These are phyloP conservation scores for Cephus sareptanus DNA, from an alignment of 2,888 invertebrate species.

Conservation along the genomic window DNA sequence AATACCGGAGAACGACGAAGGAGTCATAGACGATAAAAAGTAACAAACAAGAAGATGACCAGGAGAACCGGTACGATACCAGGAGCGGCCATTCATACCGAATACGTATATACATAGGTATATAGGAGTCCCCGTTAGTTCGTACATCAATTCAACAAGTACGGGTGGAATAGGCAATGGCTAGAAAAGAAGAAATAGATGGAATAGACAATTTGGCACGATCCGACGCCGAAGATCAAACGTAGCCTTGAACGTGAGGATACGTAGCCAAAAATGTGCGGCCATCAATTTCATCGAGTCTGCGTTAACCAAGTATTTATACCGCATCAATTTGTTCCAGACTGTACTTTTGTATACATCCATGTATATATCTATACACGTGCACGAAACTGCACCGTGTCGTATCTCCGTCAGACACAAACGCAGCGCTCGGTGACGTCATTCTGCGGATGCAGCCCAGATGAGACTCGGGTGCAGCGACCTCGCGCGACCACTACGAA, in stretches of 20 bases:
- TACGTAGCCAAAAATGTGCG: neutral
- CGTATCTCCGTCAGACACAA: too few species aligned
- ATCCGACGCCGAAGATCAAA: neutral
- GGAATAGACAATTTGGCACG: neutral
- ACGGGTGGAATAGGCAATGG: neutral
- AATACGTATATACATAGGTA: neutral
- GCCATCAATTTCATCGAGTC: neutral
- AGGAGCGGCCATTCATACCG: neutral
- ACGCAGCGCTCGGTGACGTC: conserved; percentile 40
- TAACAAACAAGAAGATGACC: too few species aligned
- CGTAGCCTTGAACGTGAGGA: neutral
- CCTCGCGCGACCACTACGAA: conserved; percentile 28
- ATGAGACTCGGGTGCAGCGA: conserved; percentile 51
- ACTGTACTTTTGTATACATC: neutral
- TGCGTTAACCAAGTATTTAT: neutral
- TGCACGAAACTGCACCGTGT: too few species aligned
- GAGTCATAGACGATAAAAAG: neutral
- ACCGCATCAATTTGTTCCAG: neutral
- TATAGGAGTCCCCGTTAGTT: neutral
- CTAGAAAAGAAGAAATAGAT: neutral
- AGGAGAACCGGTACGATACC: neutral
- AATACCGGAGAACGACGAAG: neutral
- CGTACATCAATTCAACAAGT: neutral
- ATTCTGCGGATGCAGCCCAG: conserved; percentile 48
- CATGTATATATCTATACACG: too few species aligned